Evolutionary conservation across 2,797 vertebrate species (phyloP).

Genomic region (Pangasius sanitwongsei): DNA sequence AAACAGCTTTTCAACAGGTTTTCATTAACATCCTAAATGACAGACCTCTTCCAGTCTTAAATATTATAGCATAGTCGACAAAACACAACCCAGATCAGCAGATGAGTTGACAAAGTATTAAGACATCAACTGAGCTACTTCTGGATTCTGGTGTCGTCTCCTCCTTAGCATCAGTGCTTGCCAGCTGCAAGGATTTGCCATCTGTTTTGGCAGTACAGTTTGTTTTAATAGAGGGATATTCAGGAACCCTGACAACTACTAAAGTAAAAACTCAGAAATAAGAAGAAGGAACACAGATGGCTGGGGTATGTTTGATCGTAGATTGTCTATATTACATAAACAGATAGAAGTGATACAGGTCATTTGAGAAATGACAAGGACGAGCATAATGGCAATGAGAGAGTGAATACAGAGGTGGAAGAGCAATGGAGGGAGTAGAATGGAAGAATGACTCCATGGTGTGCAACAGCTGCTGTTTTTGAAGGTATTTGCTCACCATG

Average conservation of each 20-base stretch:
- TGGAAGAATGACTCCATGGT: slow-evolving; percentile 27
- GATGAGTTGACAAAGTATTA: slow-evolving; percentile 28
- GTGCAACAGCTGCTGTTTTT: slow-evolving; percentile 53
- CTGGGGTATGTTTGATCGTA: slow-evolving; percentile 33
- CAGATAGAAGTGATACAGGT: slow-evolving; percentile 28
- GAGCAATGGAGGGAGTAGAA: slow-evolving; percentile 47
- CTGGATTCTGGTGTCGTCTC: slow-evolving; percentile 25
- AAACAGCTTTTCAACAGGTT: slow-evolving; percentile 37
- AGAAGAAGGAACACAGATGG: slow-evolving; percentile 43
- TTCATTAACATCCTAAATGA: slow-evolving; percentile 38
- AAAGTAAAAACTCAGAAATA: slow-evolving; percentile 35
- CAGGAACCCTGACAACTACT: slow-evolving; percentile 49
- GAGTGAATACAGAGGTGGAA: slow-evolving; percentile 23
- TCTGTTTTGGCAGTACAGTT: slow-evolving; percentile 54
- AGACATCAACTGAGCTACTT: slow-evolving; percentile 26
- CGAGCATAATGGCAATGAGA: slow-evolving; percentile 11
- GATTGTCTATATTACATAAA: slow-evolving; percentile 33
- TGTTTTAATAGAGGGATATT: slow-evolving; percentile 54
- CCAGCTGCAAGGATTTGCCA: slow-evolving; percentile 48
- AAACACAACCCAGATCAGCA: slow-evolving; percentile 30
- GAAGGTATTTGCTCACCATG: slow-evolving; percentile 49
- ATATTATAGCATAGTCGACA: slow-evolving; percentile 11
- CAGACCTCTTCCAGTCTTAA: slow-evolving; percentile 12
- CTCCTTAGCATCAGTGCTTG: slow-evolving; percentile 28
- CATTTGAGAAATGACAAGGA: slow-evolving; percentile 63